phyloP scores from a whole-genome alignment of 2,797 vertebrate species.

The Tenualosa ilisha region DNA sequence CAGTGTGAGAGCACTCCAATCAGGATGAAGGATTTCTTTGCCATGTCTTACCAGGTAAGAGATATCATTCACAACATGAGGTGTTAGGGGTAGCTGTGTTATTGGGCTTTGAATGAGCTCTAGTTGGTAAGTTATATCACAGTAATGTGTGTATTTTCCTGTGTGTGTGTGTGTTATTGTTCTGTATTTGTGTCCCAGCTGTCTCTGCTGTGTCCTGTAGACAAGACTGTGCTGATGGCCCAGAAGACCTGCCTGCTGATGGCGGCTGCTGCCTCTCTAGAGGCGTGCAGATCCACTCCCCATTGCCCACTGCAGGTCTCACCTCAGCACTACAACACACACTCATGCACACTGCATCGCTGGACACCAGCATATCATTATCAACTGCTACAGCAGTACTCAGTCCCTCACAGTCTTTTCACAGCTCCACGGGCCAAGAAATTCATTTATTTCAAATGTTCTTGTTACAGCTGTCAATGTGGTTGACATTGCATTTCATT shows the following conservation, averaged over 20 bases:
- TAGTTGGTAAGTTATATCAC: no score
- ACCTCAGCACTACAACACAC: background rate
- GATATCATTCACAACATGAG: no score
- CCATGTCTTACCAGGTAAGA: constrained; percentile 78
- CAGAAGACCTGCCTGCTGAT: constrained; percentile 91
- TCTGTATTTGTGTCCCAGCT: constrained; percentile 69
- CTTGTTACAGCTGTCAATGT: background rate
- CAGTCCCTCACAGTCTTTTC: no score
- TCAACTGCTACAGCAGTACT: background rate
- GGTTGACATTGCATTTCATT: no score
- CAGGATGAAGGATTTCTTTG: constrained; percentile 88
- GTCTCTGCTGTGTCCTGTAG: constrained; percentile 83
- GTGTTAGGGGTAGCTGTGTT: no score
- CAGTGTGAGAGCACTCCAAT: constrained; percentile 74
- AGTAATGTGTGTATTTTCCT: background rate
- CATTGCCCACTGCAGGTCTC: constrained; percentile 78
- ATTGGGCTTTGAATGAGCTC: no score
- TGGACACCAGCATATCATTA: background rate
- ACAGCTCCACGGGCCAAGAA: background rate
- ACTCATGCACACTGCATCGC: background rate
- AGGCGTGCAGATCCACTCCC: constrained; percentile 75
- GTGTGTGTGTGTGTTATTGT: background rate
- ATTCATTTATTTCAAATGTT: background rate
- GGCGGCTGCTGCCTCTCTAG: constrained; percentile 83
- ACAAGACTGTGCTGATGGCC: constrained; percentile 80